Base-by-base conservation (phyloP, 37 sponge, comb jelly and placozoan genomes). In the Eunapius fragilis region DNA sequence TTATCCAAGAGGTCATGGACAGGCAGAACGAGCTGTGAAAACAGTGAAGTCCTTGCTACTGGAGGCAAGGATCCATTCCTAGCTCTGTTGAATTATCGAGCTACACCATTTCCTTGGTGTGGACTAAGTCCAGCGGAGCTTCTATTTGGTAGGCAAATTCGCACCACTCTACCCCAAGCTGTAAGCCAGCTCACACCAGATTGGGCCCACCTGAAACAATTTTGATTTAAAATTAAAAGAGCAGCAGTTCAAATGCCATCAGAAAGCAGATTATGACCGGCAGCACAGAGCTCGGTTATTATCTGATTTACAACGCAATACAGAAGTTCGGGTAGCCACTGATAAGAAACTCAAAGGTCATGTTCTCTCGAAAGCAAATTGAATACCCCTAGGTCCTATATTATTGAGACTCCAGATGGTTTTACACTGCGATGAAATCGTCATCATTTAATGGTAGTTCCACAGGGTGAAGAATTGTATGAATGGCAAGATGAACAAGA, bases 31-130 rank as follows among this genome's bases (percentile, higher is more conserved):
- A 3, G 37, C 80, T 19, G 91, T 87, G 33, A 71, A 91, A 71
- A 87, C 87, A 38, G 84, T 87, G 6, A 87, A 87, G 33, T 25
- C 50, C 27, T 47, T 91, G 30, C 38, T 91, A 24, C 19, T 37
- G 25, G 31, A 71, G 0, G 58, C 84, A 14, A 69, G 6, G 87
- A 91, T 68, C 87, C 80, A 12, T 67, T 71, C 69, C 67, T 79
- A 36, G 87, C 87, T 27, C 72, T 86, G 17, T 81, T 90, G 77
- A 81, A 47, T 28, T 91, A 91, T 48, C 50, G 86, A 31, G 25
- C 91, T 25, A 91, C 87, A 24, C 87, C 91, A 24, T 49, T n/a
- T 91, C 71, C 84, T 3, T 91, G 91, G 91, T 91, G 91, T 37
- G 70, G 70, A 23, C 70, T 83, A 30, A 58, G 38, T 25, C 87